These are phyloP conservation scores for Pseudomyrmex sp. DNA, from an alignment of 1,140 invertebrate species.

Conservation along the genomic window DNA sequence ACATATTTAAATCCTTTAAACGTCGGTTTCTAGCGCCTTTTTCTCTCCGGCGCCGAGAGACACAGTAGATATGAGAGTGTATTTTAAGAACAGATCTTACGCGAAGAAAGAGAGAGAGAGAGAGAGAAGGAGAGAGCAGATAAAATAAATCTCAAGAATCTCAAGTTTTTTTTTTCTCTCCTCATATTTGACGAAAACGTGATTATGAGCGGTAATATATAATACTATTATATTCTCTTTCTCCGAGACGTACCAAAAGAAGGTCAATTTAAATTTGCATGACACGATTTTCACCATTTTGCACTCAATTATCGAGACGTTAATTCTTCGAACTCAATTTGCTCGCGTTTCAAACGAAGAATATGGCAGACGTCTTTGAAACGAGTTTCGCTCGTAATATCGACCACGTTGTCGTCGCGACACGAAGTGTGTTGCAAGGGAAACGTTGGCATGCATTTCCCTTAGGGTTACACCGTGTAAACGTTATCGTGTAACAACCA, in stretches of 20 bases:
- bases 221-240: too few species aligned
- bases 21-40: neutral
- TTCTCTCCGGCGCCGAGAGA: neutral
- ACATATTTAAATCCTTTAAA: conserved; percentile 1
- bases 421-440: conserved; percentile 30
- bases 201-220: neutral
- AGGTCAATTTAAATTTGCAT: too few species aligned
- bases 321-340: neutral
- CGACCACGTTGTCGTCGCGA: conserved; percentile 20
- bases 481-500: conserved; percentile 47
- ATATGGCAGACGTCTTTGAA: neutral
- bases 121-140: too few species aligned
- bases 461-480: conserved; percentile 53
- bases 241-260: too few species aligned
- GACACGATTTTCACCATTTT: too few species aligned
- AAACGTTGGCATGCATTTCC: conserved; percentile 49
- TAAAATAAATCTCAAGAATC: neutral
- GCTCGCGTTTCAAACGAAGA: conserved; percentile 7
- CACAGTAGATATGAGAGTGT: neutral
- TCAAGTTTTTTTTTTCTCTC: neutral
- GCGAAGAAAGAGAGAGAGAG: neutral
- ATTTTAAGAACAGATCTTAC: neutral
- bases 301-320: neutral
- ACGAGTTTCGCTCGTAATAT: conserved; percentile 40
- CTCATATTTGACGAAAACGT: neutral